Conservation (phyloP, 2,113 vertebrate genomes). For the Gasterosteus nipponicus region DNA sequence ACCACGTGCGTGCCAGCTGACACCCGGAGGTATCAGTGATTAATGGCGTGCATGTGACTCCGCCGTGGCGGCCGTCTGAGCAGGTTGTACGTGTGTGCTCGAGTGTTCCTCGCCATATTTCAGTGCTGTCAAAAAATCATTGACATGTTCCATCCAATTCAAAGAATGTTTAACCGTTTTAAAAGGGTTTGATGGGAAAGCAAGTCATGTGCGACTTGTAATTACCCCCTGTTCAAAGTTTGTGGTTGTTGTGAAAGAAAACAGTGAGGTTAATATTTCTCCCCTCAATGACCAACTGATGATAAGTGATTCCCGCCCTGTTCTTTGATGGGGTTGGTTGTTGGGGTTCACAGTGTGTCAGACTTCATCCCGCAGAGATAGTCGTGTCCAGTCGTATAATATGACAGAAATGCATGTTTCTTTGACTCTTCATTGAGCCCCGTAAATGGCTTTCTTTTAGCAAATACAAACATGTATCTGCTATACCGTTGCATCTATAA, state of each 20-base stretch:
- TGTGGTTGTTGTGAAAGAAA: slow-evolving; percentile 75
- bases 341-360: not conserved
- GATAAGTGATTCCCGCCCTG: slow-evolving; percentile 21
- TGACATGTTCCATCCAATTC: slow-evolving; percentile 66
- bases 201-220: slow-evolving; percentile 74
- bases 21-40: slow-evolving; percentile 71
- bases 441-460: too few species aligned
- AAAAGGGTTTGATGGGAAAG: slow-evolving; percentile 65
- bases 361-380: not conserved
- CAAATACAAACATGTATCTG: not conserved
- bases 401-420: not conserved
- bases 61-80: slow-evolving; percentile 51
- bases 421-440: not conserved
- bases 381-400: not conserved
- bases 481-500: not conserved
- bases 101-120: slow-evolving; percentile 61
- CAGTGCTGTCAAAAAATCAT: slow-evolving; percentile 70
- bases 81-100: slow-evolving; percentile 50
- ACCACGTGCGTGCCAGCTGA: slow-evolving; percentile 55
- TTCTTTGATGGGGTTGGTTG: slow-evolving; percentile 7
- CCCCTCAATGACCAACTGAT: slow-evolving; percentile 39
- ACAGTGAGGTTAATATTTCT: slow-evolving; percentile 74
- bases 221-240: slow-evolving; percentile 81
- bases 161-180: slow-evolving; percentile 80
- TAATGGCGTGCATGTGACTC: slow-evolving; percentile 67